Base-by-base conservation (phyloP, 2,797 vertebrate species). In the Characodon lateralis region DNA sequence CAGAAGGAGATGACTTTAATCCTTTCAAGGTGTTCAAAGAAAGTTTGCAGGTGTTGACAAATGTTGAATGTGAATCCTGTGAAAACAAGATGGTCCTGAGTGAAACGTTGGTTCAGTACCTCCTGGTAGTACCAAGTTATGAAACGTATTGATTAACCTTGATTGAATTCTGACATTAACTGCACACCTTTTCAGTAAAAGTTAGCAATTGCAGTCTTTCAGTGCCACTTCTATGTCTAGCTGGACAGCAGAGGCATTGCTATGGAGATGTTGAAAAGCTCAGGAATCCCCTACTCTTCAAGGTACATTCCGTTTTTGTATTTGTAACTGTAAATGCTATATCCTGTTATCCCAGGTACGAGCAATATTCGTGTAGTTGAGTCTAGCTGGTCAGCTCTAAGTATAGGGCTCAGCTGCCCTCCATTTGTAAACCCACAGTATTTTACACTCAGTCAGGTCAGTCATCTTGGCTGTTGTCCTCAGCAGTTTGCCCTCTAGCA, bases 31-130 rank as follows among this genome's bases (percentile, higher is more conserved):
- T 81, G 76, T 68, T 71, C 61, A 43, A 71, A 72, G 41, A 74
- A 83, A 86, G 77, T 61, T 85, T 80, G 72, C 73, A 81, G 78
- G 71, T 87, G 74, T 85, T 88, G 81, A 78, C 80, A 80, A 72
- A 81, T 84, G 76, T 71, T 87, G 80, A 72, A 48, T 48, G 31
- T 74, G 84, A 70, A 50, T 77, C 74, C 80, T 58, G 41, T 81
- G 66, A 81, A 83, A 86, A 78, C 68, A 80, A 77, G 2, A 61
- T 73, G 43, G 35, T 53, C 73, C 2, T 2, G 71, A 46, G 7
- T 79, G 31, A 71, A 43, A 56, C 28, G 69, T 66, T 16, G 56
- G 59, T 85, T 78, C 46, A 73, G 24, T 63, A 35, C 35, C n/a
- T 74, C 71, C n/a, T 28, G n/a, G 35, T 71, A 66, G 41, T 8